These are phyloP conservation scores for Tuta absoluta DNA, from an alignment of 2,888 invertebrate species.

Conservation along the genomic window DNA sequence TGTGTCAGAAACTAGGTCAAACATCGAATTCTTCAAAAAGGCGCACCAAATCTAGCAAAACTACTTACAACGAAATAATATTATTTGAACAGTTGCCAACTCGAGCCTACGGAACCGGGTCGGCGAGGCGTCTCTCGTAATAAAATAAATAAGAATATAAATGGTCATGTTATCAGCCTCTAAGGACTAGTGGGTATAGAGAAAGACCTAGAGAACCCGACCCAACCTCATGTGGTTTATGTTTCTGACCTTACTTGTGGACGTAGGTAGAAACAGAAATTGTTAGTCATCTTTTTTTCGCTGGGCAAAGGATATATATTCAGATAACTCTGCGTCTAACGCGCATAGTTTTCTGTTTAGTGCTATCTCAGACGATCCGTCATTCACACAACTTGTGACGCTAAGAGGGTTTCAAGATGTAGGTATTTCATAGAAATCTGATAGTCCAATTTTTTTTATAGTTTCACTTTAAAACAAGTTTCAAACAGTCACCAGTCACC, in stretches of 20 bases:
- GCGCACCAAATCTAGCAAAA: not conserved
- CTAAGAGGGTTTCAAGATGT: not conserved
- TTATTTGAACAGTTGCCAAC: constrained; percentile 11
- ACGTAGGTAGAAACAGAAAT: too few species aligned
- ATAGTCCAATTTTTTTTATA: too few species aligned
- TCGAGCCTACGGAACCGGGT: not conserved
- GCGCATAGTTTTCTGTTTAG: not conserved
- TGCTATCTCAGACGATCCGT: not conserved
- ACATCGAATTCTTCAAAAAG: not conserved
- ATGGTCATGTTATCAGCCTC: not conserved
- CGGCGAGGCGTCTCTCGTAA: not conserved
- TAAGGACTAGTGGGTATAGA: not conserved
- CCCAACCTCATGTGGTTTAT: not conserved
- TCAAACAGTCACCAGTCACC: too few species aligned
- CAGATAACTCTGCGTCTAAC: not conserved
- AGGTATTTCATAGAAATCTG: too few species aligned
- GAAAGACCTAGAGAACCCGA: not conserved
- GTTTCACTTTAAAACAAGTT: too few species aligned
- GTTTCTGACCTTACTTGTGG: not conserved
- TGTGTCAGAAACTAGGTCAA: not conserved
- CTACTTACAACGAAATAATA: not conserved
- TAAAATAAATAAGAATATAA: constrained; percentile 8
- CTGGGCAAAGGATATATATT: not conserved
- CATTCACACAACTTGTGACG: constrained; percentile 7
- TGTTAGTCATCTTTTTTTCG: too few species aligned